Evolutionary conservation across 2,113 vertebrate genomes (phyloP), one percentile per base, ranked within the genome.

Genomic region (Tragelaphus strepsiceros): DNA sequence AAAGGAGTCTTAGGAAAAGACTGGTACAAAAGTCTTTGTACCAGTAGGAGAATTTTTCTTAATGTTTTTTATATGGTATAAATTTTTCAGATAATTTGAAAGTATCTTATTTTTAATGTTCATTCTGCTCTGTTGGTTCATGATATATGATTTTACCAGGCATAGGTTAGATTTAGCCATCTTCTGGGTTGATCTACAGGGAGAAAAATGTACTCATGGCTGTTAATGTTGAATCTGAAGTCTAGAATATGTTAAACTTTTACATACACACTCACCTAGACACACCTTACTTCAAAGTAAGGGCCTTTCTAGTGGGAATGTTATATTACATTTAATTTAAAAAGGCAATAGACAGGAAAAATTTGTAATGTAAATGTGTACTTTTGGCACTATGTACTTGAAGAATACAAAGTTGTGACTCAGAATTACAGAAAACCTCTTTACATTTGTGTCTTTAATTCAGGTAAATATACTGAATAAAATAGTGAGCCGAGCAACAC

Each of bases 401-500:
- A 91, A 84, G 19, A 88, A 74, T 71, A 81, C 4, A 51, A 81
- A 84, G 28, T 93, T 95, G 19, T 81, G 64, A 91, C 12, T 97
- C 12, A 46, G 2, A 89, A n/a, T 91, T 61, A 10, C 14, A 4
- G 35, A 19, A 11, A 13, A 0, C 46, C 26, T 89, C 78, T 71
- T 16, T 90, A 26, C 51, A 0, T 24, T 54, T 96, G 82, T 97
- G 59, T 46, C 94, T 96, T 96, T 98, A 86, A 6, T 74, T 91
- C 95, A 99, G 99, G 99, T 99, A 96, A 99, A 98, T 56, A 99
- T 99, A 71, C 98, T 99, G 56, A 99, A 99, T 98, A 99, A 99
- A 62, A 98, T 99, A 97, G 99, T 99, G 64, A 99, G 99, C 96
- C 98, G 99, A 97, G 99, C 99, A 1, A 99, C 99, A 58, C 99